Conservation (phyloP, 1,140 invertebrate genomes). For the Euura lappo region DNA sequence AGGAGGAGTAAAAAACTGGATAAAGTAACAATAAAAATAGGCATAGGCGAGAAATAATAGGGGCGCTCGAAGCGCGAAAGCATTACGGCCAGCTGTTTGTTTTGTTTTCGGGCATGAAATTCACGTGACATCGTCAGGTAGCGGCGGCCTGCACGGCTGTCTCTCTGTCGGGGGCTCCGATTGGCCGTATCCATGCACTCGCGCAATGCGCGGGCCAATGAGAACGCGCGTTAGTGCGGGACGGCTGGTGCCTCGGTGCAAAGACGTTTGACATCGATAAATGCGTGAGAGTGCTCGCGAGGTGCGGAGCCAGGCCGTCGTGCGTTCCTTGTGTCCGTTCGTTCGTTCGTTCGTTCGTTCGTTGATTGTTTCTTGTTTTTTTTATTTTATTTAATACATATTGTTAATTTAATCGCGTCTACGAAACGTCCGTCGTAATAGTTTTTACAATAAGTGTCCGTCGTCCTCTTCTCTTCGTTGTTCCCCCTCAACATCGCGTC, state of each 20-base stretch:
- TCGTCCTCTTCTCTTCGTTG: too few relatives aligned
- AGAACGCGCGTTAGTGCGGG: conserved; percentile 31
- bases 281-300: conserved; percentile 56
- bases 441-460: too few relatives aligned
- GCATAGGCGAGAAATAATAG: too few relatives aligned
- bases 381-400: neutral
- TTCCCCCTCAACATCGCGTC: too few relatives aligned
- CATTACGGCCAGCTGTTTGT: conserved; percentile 52
- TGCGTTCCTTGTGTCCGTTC: conserved; percentile 36
- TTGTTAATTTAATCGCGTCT: neutral
- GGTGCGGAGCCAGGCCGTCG: conserved; percentile 48
- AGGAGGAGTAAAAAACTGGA: too few relatives aligned
- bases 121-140: conserved; percentile 52
- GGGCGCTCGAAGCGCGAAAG: too few relatives aligned
- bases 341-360: neutral
- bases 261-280: conserved; percentile 58
- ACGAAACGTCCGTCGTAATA: neutral
- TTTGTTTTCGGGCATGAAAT: conserved; percentile 59
- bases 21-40: too few relatives aligned
- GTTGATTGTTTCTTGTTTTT: conserved; percentile 1
- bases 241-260: conserved; percentile 42
- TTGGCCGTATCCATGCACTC: conserved; percentile 42
- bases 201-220: conserved; percentile 41
- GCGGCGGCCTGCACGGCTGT: conserved; percentile 42
- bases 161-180: conserved; percentile 28